phyloP scores from a whole-genome alignment of 1,140 invertebrate species.

The Tetramorium alpestre region DNA sequence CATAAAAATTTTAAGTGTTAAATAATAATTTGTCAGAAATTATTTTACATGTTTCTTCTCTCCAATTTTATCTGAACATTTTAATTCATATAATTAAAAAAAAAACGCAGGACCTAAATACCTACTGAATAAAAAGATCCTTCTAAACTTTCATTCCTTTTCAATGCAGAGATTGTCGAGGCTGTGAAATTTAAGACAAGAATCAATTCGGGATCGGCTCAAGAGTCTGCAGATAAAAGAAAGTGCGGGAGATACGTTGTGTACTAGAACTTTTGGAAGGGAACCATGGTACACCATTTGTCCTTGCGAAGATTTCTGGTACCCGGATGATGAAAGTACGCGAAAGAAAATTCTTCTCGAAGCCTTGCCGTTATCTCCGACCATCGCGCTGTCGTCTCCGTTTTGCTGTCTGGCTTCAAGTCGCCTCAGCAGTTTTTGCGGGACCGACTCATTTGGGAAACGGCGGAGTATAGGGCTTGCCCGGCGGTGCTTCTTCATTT shows the following conservation, averaged over 20 bases:
- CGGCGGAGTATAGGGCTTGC: conserved; percentile 36
- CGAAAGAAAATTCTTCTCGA: conserved; percentile 51
- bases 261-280: not conserved
- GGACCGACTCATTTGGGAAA: conserved; percentile 50
- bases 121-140: not conserved
- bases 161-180: not conserved
- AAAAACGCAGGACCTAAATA: too few relatives aligned
- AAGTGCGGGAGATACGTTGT: not conserved
- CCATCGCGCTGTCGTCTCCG: conserved; percentile 25
- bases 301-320: conserved; percentile 13
- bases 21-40: too few relatives aligned
- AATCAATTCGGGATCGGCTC: conserved; percentile 18
- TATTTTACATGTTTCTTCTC: too few relatives aligned
- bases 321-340: conserved; percentile 54
- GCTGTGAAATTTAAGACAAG: conserved; percentile 11
- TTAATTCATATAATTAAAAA: too few relatives aligned
- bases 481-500: conserved; percentile 57
- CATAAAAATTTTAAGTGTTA: too few relatives aligned
- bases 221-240: not conserved
- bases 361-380: conserved; percentile 57
- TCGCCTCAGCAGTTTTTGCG: conserved; percentile 57
- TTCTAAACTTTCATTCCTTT: not conserved
- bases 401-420: conserved; percentile 40
- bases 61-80: too few relatives aligned
- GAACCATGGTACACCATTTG: conserved; percentile 1